Evolutionary conservation across 2,113 vertebrate genomes (phyloP), one percentile per base, ranked within the genome.

Genomic region (Pandion haliaetus): DNA sequence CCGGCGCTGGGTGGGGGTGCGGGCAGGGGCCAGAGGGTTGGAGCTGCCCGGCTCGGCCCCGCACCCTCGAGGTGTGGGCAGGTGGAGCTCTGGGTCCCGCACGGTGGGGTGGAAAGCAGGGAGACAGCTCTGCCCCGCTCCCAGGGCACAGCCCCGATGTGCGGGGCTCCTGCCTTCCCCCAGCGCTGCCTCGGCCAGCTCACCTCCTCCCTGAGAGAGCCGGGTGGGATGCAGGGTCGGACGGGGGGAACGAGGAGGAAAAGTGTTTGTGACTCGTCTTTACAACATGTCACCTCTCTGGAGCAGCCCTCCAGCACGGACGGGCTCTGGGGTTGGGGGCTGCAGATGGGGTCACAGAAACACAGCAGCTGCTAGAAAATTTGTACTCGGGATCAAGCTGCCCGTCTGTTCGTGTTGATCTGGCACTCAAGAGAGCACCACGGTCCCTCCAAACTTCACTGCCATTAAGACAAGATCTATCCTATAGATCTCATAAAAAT

Each of bases 1-100:
- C 45, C 25, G 9, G 45, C 0, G 1, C 2, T 2, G n/a, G 18
- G 10, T 6, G 2, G 29, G 12, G 26, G 28, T 28, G 32, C 17
- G 2, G 66, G 19, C 31, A 65, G 34, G 8, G n/a, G 4, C 29
- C 26, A 5, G 10, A 59, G 61, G 12, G 21, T 4, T 19, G 73
- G 29, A 32, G n/a, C 8, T 20, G 26, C 14, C 5, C 5, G 6
- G 7, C 9, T 32, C 5, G 5, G 66, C 13, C 42, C 44, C 25
- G 2, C 24, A 10, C 3, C 21, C 16, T 25, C 6, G 13, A n/a
- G 21, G 12, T 5, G 47, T 1, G 44, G 17, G 16, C 52, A 71
- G 85, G n/a, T 1, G 3, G 26, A 89, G 36, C 13, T 59, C 59
- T 14, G 63, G 7, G 26, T 21, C 14, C n/a, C 2, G 3, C 65